Evolutionary conservation across 2,113 vertebrate species (phyloP), one percentile per base, ranked within the genome.

Genomic region (Columbina picui): DNA sequence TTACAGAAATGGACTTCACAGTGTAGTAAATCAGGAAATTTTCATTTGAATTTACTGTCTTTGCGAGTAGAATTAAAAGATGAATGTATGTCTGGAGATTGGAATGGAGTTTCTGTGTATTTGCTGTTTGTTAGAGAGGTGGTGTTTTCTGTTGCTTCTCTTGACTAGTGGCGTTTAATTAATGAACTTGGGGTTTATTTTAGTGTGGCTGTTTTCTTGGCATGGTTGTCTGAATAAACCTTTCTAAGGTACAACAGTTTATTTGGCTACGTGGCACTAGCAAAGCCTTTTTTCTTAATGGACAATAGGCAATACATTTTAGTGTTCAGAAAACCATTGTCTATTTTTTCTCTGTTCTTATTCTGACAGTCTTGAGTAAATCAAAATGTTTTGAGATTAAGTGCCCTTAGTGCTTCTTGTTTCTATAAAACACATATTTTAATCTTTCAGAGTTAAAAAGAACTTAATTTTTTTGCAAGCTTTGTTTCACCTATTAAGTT

Each of bases 1-100:
- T 17, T 1, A 29, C 22, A 41, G 77, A 76, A 81, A 64, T 20
- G 0, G 4, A 8, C 14, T 39, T 69, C 15, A 25, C 1, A 0
- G 29, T 9, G 41, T 29, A 21, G 16, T 36, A 61, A 81, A 83
- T 83, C 63, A 50, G 63, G 23, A 75, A 30, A n/a, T 27, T 76
- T 45, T 87, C 11, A 2, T 38, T 80, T 41, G 29, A 7, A 55
- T 82, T 76, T 61, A 25, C 70, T 76, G 32, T 34, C 56, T 83
- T 73, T 91, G 67, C 2, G 5, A 63, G 69, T 39, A 70, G 64
- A 52, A 50, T 63, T 53, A 11, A 27, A 74, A 57, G 18, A 22
- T 59, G 10, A 57, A 39, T 27, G 80, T 65, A 3, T 2, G 20
- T 69, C 53, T 77, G 83, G 56, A 59, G 59, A 12, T 12, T 29